Base-by-base conservation (phyloP, 1,140 invertebrate genomes). In the Cryptotermes secundus region DNA sequence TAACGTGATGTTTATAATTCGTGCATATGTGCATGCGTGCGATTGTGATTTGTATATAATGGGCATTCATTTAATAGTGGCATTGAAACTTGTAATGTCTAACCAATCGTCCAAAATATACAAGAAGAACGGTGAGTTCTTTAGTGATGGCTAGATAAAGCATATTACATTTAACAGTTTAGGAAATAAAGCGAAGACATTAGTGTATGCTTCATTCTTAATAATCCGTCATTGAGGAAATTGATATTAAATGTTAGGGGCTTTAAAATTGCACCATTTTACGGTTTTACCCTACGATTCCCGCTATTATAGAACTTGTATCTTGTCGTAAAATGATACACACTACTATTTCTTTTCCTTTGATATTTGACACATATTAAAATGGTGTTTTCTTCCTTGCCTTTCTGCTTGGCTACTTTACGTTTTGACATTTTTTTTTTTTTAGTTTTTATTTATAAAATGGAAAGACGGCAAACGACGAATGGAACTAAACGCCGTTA, bases 301-400 rank as follows among this genome's bases (percentile, higher is more conserved):
- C 45, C 16, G 3, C 45, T 14, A 19, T 49, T 49, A 22, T 19
- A 19, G 14, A 19, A 49, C 45, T 49, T 49, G 1, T 72, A 31
- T 72, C 59, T 72, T 72, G 59, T 72, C n/a, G 26, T 31, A 72
- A 72, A 49, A 19, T 72, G 31, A 31, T 72, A n/a, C 59, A 31
- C 26, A 72, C n/a, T 31, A 22, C 59, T 14, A 31, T 31, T n/a
- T 31, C 26, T 26, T 31, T 72, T 26, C 14, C 26, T 72, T n/a
- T 72, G 59, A 72, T 72, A 72, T 72, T 72, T 72, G 59, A 72
- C 59, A 72, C 59, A 72, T 72, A 72, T 72, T 72, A 72, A 72
- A 72, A 72, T 31, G 59, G 59, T 31, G 59, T 72, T 72, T 72
- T 72, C 59, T 31, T 2, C 31, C 59, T 10, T 72, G 59, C 31